Percentiles rank a stretch among this genome's conserved stretches.
phyloP scores from a whole-genome alignment of 2,797 vertebrate species.

The Microctenopoma steveboyesi region DNA sequence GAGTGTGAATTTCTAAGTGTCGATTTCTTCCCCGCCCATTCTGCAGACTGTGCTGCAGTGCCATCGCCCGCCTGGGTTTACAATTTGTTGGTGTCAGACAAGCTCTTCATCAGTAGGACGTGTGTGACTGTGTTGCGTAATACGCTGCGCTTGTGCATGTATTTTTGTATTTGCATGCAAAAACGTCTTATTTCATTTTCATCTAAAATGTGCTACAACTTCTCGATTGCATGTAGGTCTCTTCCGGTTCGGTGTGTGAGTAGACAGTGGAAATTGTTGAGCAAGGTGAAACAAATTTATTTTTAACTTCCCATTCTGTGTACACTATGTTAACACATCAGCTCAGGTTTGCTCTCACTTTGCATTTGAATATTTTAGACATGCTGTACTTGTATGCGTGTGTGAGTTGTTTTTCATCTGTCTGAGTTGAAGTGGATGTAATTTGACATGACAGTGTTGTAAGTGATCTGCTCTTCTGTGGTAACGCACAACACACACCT shows the following conservation, averaged over 20 bases:
- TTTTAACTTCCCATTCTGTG: constrained; percentile 37
- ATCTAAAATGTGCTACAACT: constrained; percentile 8
- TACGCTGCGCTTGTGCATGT: constrained; percentile 12
- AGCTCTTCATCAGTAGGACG: constrained; percentile 36
- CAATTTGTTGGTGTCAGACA: constrained; percentile 46
- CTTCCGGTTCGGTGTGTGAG: constrained; percentile 24
- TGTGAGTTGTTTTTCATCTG: constrained; percentile 39
- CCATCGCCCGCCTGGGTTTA: constrained; percentile 34
- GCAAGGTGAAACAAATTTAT: constrained; percentile 30
- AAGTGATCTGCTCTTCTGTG: constrained; percentile 42
- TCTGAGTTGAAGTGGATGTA: constrained; percentile 25
- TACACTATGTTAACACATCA: constrained; percentile 23
- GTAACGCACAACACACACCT: constrained; percentile 2
- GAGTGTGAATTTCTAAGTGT: constrained; percentile 52
- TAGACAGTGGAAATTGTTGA: constrained; percentile 56
- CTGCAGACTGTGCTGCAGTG: constrained; percentile 34
- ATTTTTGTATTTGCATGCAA: constrained; percentile 12
- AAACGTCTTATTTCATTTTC: constrained; percentile 23
- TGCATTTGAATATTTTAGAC: constrained; percentile 47
- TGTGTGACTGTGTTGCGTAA: constrained; percentile 17
- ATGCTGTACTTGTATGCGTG: constrained; percentile 20
- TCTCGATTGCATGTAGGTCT: constrained; percentile 19
- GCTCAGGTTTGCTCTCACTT: constrained; percentile 17
- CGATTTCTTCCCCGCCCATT: constrained; percentile 52
- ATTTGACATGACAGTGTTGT: constrained; percentile 30